Evolutionary conservation across 2,113 vertebrate species (phyloP).

Genomic region (Pontoporia blainvillei): DNA sequence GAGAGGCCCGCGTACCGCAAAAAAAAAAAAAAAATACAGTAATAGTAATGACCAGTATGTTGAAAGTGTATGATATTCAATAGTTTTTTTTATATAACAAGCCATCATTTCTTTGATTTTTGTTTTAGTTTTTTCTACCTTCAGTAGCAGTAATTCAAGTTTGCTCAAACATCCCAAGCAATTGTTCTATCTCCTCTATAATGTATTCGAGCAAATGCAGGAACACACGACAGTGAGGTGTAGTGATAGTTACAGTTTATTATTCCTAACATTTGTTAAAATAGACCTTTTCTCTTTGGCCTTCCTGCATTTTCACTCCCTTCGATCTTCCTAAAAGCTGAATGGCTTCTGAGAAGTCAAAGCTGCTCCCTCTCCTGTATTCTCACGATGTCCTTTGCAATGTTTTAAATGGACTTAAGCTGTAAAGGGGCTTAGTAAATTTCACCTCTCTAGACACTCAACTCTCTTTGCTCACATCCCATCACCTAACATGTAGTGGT

Average conservation of each 20-base stretch:
- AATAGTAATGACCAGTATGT: background rate
- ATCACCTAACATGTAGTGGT: background rate
- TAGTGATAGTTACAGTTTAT: background rate
- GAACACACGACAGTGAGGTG: background rate
- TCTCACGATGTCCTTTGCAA: background rate
- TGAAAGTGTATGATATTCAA: background rate
- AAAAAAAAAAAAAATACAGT: too few species aligned
- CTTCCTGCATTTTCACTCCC: background rate
- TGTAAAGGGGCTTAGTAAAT: conserved; percentile 1
- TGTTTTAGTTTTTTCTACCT: background rate
- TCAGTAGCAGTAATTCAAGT: background rate
- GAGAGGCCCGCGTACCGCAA: too few species aligned
- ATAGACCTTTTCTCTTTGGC: background rate
- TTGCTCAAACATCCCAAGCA: background rate
- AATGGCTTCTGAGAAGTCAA: background rate
- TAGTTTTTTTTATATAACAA: background rate
- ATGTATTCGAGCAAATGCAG: background rate
- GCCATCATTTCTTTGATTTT: background rate
- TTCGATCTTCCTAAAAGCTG: conserved; percentile 20
- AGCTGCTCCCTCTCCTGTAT: rapidly evolving
- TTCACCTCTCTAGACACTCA: background rate
- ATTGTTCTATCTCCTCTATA: background rate
- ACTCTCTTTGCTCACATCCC: background rate
- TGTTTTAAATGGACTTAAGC: conserved; percentile 25
- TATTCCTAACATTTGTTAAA: background rate